Conservation (phyloP, 2,797 vertebrate genomes). For the Ambastaia sidthimunki region DNA sequence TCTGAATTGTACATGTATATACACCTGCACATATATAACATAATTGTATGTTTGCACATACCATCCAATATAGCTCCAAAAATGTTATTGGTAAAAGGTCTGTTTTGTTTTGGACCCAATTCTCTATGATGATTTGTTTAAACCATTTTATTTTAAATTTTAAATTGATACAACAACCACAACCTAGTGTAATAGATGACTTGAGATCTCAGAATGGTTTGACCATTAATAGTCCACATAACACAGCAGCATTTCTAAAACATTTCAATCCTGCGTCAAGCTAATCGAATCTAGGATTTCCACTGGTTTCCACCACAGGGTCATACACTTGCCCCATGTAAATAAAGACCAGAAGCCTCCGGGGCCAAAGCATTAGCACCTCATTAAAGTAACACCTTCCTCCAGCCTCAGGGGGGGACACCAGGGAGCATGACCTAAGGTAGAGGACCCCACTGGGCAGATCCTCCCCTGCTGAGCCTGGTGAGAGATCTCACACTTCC, state of each 20-base stretch:
- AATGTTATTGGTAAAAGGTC: too few relatives aligned
- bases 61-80: too few relatives aligned
- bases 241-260: neutral
- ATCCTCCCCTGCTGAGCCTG: conserved; percentile 21
- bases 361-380: conserved; percentile 36
- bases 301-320: conserved; percentile 2
- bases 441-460: neutral
- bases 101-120: too few relatives aligned
- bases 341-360: conserved; percentile 42
- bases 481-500: conserved; percentile 58
- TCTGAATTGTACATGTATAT: too few relatives aligned
- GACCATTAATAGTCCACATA: neutral
- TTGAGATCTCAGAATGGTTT: neutral
- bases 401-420: conserved; percentile 36
- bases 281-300: neutral
- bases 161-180: too few relatives aligned
- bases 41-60: too few relatives aligned
- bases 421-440: conserved; percentile 6
- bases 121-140: too few relatives aligned
- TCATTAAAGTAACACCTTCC: conserved; percentile 50
- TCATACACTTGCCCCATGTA: conserved; percentile 31
- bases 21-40: too few relatives aligned
- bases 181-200: too few relatives aligned
- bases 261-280: neutral
- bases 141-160: too few relatives aligned